Conservation (phyloP, 2,797 vertebrate genomes). For the Crenuchus spilurus region DNA sequence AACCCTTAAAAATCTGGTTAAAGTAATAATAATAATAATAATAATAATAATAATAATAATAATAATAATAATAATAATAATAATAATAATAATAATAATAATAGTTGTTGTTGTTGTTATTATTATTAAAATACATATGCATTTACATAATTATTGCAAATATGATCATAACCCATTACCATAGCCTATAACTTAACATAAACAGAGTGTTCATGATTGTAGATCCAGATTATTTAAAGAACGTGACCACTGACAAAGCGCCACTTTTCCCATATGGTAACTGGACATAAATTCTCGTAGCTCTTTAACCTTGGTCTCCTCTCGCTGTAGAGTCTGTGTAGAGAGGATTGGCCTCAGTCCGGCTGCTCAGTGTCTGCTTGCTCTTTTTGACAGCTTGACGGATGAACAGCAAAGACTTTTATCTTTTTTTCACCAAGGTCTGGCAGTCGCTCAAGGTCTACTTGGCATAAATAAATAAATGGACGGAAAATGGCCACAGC, state of each 20-base stretch:
- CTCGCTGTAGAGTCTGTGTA: constrained; percentile 28
- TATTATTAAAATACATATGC: too few species aligned
- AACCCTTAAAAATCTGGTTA: too few species aligned
- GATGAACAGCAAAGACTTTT: constrained; percentile 77
- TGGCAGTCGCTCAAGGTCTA: constrained; percentile 78
- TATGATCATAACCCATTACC: too few species aligned
- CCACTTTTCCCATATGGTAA: constrained; percentile 53
- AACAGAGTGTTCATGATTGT: constrained; percentile 67
- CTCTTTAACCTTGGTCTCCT: constrained; percentile 76
- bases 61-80: too few species aligned
- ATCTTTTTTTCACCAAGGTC: constrained; percentile 82
- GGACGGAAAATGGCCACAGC: constrained; percentile 64
- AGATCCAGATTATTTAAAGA: constrained; percentile 62
- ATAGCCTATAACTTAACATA: too few species aligned
- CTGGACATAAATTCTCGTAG: constrained; percentile 9
- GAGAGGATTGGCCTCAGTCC: neutral
- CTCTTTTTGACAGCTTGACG: constrained; percentile 74
- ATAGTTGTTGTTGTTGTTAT: too few species aligned
- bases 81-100: too few species aligned
- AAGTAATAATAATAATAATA: too few species aligned
- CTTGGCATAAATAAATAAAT: constrained; percentile 81
- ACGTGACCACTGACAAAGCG: constrained; percentile 57
- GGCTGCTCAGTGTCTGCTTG: constrained; percentile 7
- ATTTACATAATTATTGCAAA: too few species aligned
- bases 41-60: too few species aligned